phyloP scores from a whole-genome alignment of 2,113 vertebrate species.

The Myodes glareolus region DNA sequence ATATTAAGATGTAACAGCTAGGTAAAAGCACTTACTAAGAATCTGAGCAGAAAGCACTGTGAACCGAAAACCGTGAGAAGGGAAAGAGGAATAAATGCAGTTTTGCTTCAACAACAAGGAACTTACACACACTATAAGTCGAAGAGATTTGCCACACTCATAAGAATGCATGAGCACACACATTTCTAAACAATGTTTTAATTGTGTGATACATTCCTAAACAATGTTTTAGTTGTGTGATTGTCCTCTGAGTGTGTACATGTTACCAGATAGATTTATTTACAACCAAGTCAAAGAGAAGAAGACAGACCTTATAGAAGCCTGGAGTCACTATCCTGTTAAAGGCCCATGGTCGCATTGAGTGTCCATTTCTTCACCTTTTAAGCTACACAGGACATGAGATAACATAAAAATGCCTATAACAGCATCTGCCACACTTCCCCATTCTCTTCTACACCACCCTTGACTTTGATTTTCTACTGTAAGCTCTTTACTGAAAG shows the following conservation, averaged over 20 bases:
- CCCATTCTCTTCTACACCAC: neutral
- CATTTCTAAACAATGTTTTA: neutral
- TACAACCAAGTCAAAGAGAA: neutral
- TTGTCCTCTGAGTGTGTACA: neutral
- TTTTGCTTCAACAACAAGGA: neutral
- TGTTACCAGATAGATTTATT: neutral
- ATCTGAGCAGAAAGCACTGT: neutral
- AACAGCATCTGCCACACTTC: neutral
- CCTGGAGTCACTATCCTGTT: neutral
- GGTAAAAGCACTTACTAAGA: neutral
- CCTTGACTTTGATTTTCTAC: conserved; percentile 5
- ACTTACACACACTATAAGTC: neutral
- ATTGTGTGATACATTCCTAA: neutral
- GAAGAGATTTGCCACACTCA: conserved; percentile 1
- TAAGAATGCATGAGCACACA: neutral
- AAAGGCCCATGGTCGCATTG: neutral
- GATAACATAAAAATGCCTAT: neutral
- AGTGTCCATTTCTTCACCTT: neutral
- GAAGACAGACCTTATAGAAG: neutral
- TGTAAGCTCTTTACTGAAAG: neutral
- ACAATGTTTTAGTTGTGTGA: neutral
- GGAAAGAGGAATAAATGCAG: neutral
- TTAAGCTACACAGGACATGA: neutral
- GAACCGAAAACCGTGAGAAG: neutral
- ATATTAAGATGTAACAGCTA: neutral